Evolutionary conservation across 1,140 invertebrate genomes (phyloP), one percentile per base, ranked within the genome.

Genomic region (Globodera ellingtonae): DNA sequence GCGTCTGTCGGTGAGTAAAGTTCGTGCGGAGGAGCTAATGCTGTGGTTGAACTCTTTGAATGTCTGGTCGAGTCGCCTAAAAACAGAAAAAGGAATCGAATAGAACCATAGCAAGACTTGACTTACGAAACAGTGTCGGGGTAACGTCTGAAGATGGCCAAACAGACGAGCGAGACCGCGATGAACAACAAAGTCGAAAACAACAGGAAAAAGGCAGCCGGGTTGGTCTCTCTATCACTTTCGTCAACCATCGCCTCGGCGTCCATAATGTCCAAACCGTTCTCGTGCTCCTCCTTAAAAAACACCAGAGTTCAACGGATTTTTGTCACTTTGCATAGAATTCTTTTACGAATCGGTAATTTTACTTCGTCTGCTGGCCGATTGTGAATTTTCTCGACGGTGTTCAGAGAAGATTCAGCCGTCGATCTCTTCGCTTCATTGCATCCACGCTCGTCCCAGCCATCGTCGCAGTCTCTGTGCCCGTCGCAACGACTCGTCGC

Each of bases 401-500:
- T 9, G 50, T 52, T 52, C 50, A 52, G 50, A 52, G 50, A 52
- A 13, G 50, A 52, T 9, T 52, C 50, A 52, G 10, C 50, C 50
- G 50, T 48, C 18, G 13, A 44, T 56, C 15, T 6, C 21, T 52
- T 50, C 35, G 48, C 6, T 47, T 18, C 48, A 46, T 62, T 35
- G 46, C 72, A 74, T 6, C 52, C 72, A 2, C 48, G 13, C 50
- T 75, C 73, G 65, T 75, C 73, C 10, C 56, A 75, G 4, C 73
- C 56, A 18, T 75, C 73, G 65, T 35, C 24, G n/a, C 72, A 75
- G 46, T 75, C 48, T 0, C 59, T 13, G 7, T 8, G 44, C 5
- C 56, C 56, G 73, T 75, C 73, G 47, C 73, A 75, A n/a, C 73
- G 73, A 44, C 52, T 44, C 24, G 15, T 52, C 46, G 73, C 73